phyloP scores from a whole-genome alignment of 2,888 invertebrate species.

The Boloria euphrosyne region DNA sequence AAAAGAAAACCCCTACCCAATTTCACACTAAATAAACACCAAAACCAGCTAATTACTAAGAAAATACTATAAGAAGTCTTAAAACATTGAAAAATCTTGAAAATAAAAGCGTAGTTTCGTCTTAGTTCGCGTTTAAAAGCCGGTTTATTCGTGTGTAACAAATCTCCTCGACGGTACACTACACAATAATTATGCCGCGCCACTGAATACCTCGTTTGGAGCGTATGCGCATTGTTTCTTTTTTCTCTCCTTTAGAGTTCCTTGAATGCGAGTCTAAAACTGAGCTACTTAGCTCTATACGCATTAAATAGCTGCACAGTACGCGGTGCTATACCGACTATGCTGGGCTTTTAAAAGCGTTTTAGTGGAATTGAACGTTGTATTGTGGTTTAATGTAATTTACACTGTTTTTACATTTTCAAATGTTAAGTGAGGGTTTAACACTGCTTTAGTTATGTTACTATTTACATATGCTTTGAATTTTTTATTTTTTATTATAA shows the following conservation, averaged over 20 bases:
- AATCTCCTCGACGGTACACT: constrained; percentile 53
- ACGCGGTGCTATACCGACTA: constrained; percentile 12
- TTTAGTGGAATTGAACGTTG: constrained; percentile 23
- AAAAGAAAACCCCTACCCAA: not conserved
- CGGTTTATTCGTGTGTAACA: constrained; percentile 41
- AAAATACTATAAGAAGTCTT: constrained; percentile 18
- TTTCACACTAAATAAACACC: constrained; percentile 9
- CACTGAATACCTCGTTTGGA: constrained; percentile 67
- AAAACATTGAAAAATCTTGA: constrained; percentile 14
- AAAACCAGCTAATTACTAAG: constrained; percentile 20
- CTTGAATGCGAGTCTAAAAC: constrained; percentile 31
- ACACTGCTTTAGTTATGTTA: not conserved
- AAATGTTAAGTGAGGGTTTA: constrained; percentile 5
- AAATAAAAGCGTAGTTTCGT: constrained; percentile 23
- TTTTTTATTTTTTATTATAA: too few species aligned
- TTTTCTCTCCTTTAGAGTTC: constrained; percentile 39
- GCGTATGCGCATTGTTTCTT: constrained; percentile 68
- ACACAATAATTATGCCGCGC: constrained; percentile 57
- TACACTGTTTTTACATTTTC: constrained; percentile 16
- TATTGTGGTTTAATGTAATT: constrained; percentile 22
- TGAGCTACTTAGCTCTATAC: constrained; percentile 34
- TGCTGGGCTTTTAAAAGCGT: constrained; percentile 20
- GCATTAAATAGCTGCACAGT: constrained; percentile 27
- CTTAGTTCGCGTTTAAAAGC: constrained; percentile 17
- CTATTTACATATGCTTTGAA: too few species aligned